A percentile compares a stretch with the other conserved stretches of the same genome.
Conservation (phyloP, 2,113 vertebrate species). For the zebrafish (Danio rerio) region GRCz12tu NC_133177.1:31879501-31880000, state of each 20-base stretch:
- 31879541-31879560: slow-evolving; percentile 90
- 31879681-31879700: background rate
- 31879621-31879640: slow-evolving; percentile 92
- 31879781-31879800: slow-evolving; percentile 23
- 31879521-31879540: slow-evolving; percentile 93
- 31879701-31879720: slow-evolving; percentile 7
- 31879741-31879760: background rate
- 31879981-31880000: slow-evolving; percentile 17
- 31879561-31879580: slow-evolving; percentile 93
- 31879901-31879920: slow-evolving; percentile 1
- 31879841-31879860: background rate
- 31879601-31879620: slow-evolving; percentile 87
- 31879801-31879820: background rate
- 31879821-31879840: background rate
- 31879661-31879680: slow-evolving; percentile 47
- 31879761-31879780: background rate
- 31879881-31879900: background rate
- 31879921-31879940: background rate
- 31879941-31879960: background rate
- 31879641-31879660: slow-evolving; percentile 90
- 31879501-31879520: slow-evolving; percentile 91
- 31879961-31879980: background rate
- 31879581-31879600: slow-evolving; percentile 87
- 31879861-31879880: background rate
- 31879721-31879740: slow-evolving; percentile 11